Conservation (phyloP, 2,888 invertebrate species). For the Limnephilus rhombicus region DNA sequence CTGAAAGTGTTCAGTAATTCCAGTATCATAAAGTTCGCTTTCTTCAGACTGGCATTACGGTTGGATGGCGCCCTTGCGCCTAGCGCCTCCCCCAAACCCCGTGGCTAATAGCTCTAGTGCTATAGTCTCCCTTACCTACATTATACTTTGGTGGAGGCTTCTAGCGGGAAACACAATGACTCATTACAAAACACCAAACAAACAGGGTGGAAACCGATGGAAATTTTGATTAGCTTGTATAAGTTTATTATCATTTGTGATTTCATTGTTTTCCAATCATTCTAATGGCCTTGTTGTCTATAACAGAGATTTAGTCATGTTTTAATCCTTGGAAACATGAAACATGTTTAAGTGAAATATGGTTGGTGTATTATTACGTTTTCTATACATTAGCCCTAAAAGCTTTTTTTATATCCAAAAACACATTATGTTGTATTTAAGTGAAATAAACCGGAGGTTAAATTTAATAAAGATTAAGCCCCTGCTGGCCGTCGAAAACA, state of each 20-base stretch:
- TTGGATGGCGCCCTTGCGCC: conserved; percentile 22
- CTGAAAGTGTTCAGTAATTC: background rate
- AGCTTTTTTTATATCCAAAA: background rate
- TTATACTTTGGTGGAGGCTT: conserved; percentile 8
- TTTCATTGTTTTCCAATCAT: background rate
- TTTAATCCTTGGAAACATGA: no score
- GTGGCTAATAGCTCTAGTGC: background rate
- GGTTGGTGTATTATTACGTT: background rate
- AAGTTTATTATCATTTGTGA: background rate
- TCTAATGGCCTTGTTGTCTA: background rate
- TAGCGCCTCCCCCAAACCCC: conserved; percentile 19
- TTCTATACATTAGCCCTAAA: background rate
- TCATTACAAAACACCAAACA: conserved; percentile 1
- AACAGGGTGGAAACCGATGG: background rate
- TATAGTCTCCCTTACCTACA: background rate
- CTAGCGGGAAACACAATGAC: conserved; percentile 27
- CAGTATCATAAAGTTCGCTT: background rate
- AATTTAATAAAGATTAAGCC: background rate
- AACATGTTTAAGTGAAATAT: no score
- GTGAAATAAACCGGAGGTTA: background rate
- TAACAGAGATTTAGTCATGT: no score
- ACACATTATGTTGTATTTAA: background rate
- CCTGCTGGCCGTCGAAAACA: no score
- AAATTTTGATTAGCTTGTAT: background rate
- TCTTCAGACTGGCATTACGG: background rate